Evolutionary conservation across 2,888 invertebrate species (phyloP), one percentile per base, ranked within the genome.

Genomic region (Uropetala carovei): DNA sequence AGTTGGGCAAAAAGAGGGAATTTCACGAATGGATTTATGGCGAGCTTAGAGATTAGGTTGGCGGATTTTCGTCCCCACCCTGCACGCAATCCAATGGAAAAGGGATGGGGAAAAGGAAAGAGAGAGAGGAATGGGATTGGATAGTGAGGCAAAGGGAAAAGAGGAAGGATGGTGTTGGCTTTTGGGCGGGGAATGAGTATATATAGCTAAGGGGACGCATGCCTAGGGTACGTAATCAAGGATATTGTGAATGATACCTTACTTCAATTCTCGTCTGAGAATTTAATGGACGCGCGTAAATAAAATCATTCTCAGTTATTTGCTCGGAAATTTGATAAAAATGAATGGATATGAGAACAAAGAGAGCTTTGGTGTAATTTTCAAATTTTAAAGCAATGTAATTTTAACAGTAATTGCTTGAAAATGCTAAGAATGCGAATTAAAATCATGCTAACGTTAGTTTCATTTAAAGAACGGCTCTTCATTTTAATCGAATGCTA

Each of bases 41-140:
- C 43, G 64, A 68, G 89, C 89, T 89, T 89, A 89, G 89, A 89
- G 89, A 89, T 89, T 89, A 89, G 89, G 89, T 89, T 68, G 89
- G 89, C 89, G 89, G 68, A 89, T 89, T 89, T 89, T n/a, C 30
- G 64, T 43, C 30, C 89, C 89, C 86, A 22, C 64, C 89, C 43
- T 64, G 18, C 89, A 86, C 86, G 86, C 86, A 56, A 89, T 89
- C 86, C 86, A 60, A 86, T 60, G 86, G 14, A 59, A 60, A 60
- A 18, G 30, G 86, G 60, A 30, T n/a, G 86, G 13, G 30, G n/a
- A 59, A 60, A 43, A n/a, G 11, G 14, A 7, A 7, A 8, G 86
- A 16, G 56, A 56, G 83, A 43, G 83, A 56, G 83, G 56, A 83
- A 83, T 83, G 83, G 64, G 89, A 64, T 64, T 64, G 64, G 64